A percentile compares a stretch with the other conserved stretches of the same genome.
Conservation (phyloP, 2,888 invertebrate species). For the Teinopalpus imperialis region DNA sequence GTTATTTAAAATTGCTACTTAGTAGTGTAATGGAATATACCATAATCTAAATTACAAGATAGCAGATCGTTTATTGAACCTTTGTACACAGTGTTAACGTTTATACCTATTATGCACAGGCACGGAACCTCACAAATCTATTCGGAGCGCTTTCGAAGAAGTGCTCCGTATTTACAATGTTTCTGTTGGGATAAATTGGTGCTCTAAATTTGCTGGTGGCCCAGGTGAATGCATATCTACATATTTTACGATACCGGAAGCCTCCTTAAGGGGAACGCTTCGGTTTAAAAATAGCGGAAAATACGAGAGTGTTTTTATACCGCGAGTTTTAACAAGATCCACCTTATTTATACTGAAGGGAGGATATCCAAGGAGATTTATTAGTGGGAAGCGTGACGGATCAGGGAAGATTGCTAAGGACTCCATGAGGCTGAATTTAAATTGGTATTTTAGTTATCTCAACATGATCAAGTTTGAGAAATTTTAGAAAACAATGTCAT, state of each 20-base stretch:
- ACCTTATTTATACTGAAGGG: conserved; percentile 75
- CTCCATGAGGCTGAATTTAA: conserved; percentile 62
- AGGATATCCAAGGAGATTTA: conserved; percentile 67
- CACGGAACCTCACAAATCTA: conserved; percentile 71
- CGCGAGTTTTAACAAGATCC: conserved; percentile 79
- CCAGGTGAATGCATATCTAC: conserved; percentile 80
- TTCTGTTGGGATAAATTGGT: conserved; percentile 78
- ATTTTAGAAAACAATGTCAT: conserved; percentile 9
- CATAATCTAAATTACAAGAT: conserved; percentile 50
- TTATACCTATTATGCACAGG: conserved; percentile 66
- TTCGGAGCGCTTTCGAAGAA: conserved; percentile 60
- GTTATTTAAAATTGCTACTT: conserved; percentile 20
- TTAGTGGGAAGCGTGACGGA: conserved; percentile 72
- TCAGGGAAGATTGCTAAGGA: conserved; percentile 60
- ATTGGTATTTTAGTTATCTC: conserved; percentile 51
- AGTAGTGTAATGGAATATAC: conserved; percentile 30
- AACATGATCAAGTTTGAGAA: conserved; percentile 23
- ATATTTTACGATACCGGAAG: conserved; percentile 77
- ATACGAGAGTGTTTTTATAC: conserved; percentile 61
- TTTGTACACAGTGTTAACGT: conserved; percentile 57
- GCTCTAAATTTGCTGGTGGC: conserved; percentile 72
- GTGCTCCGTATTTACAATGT: conserved; percentile 74
- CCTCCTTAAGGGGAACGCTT: conserved; percentile 68
- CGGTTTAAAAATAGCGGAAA: conserved; percentile 72
- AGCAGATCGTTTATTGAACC: conserved; percentile 59